Evolutionary conservation across 2,113 vertebrate species (phyloP).

Genomic region (Gila orcuttii): DNA sequence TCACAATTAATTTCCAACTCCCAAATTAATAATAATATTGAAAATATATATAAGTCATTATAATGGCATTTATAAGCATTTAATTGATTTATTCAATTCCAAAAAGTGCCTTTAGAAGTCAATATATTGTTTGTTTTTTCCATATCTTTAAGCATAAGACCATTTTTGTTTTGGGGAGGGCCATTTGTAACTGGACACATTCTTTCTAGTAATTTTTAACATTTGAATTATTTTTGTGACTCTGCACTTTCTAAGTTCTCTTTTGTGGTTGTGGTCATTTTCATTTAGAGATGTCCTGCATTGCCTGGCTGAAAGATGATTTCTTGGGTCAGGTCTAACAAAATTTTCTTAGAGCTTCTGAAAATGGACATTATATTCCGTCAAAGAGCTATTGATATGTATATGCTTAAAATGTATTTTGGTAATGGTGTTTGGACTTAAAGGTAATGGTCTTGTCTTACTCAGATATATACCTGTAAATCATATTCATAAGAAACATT

Average conservation of each 20-base stretch:
- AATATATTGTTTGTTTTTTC: background rate
- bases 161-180: background rate
- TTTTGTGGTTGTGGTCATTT: background rate
- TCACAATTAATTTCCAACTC: background rate
- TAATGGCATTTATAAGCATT: background rate
- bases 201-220: background rate
- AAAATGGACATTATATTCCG: background rate
- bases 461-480: background rate
- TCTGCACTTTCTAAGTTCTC: background rate
- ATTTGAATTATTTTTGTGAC: background rate
- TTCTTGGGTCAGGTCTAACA: background rate
- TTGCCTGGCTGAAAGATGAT: background rate
- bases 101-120: background rate
- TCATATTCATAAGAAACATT: background rate
- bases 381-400: background rate
- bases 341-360: background rate
- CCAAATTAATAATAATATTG: background rate
- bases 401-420: background rate
- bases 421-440: background rate
- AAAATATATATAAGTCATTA: background rate
- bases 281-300: background rate
- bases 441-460: background rate
- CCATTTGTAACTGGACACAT: background rate
- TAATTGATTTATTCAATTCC: background rate
- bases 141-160: background rate